Percentiles rank a stretch among this genome's conserved stretches.
phyloP scores from a whole-genome alignment of 2,888 invertebrate species.

The Mimas tiliae region DNA sequence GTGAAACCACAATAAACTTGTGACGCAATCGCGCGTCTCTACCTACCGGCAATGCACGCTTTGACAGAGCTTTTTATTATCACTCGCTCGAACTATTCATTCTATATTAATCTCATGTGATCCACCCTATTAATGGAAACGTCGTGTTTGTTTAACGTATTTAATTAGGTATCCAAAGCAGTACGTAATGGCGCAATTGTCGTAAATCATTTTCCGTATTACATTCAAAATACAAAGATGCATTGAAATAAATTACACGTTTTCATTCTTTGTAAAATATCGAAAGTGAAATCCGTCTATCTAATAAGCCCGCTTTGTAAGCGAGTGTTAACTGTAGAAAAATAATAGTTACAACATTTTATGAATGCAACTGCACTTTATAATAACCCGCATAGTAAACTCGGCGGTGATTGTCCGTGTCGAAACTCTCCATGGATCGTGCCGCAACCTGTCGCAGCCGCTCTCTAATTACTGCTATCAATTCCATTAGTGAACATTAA shows the following conservation, averaged over 20 bases:
- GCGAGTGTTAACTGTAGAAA: slow-evolving; percentile 29
- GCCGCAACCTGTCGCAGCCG: slow-evolving; percentile 50
- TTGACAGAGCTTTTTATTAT: slow-evolving; percentile 44
- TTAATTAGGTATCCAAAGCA: not conserved
- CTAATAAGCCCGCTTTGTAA: slow-evolving; percentile 32
- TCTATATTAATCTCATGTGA: slow-evolving; percentile 40
- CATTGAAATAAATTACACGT: not conserved
- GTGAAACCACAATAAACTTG: slow-evolving; percentile 43
- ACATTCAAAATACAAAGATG: slow-evolving; percentile 3
- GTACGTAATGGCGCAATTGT: not conserved
- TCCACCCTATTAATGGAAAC: slow-evolving; percentile 32
- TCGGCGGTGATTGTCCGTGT: slow-evolving; percentile 62
- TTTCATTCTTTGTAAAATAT: slow-evolving; percentile 19
- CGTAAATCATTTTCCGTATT: not conserved
- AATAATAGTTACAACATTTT: slow-evolving; percentile 45
- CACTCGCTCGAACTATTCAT: slow-evolving; percentile 38
- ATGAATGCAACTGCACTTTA: slow-evolving; percentile 64
- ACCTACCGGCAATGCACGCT: slow-evolving; percentile 31
- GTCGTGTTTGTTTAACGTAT: slow-evolving; percentile 9
- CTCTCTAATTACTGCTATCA: slow-evolving; percentile 67
- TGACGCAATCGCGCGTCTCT: slow-evolving; percentile 43
- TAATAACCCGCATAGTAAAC: slow-evolving; percentile 79
- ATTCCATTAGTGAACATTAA: slow-evolving; percentile 63
- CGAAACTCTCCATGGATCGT: slow-evolving; percentile 57
- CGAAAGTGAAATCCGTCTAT: slow-evolving; percentile 26